phyloP scores from a whole-genome alignment of 1,140 invertebrate genomes.

The Vollenhovia emeryi region DNA sequence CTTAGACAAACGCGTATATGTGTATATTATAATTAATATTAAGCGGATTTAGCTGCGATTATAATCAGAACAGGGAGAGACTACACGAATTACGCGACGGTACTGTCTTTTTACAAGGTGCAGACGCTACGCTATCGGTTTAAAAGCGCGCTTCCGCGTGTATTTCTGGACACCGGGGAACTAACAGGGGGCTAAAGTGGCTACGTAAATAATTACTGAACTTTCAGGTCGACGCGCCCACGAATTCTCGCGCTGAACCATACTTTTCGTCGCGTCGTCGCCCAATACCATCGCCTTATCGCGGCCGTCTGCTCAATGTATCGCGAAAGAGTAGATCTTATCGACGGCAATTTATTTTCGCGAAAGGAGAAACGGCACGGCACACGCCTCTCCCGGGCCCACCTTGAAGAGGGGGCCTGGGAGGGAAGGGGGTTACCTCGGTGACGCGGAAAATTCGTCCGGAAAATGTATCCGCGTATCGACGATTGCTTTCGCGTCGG shows the following conservation, averaged over 20 bases:
- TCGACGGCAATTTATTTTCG: constrained; percentile 45
- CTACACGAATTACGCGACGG: too few species aligned
- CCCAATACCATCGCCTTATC: constrained; percentile 12
- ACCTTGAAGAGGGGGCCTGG: neutral
- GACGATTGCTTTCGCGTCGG: constrained; percentile 24
- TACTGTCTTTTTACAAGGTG: neutral
- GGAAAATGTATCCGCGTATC: constrained; percentile 15
- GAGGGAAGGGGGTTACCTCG: neutral
- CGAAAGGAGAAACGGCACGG: neutral
- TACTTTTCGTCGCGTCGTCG: neutral
- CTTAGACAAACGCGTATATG: neutral
- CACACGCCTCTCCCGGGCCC: neutral
- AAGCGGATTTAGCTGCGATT: neutral
- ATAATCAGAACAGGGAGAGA: neutral
- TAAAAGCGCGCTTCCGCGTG: neutral
- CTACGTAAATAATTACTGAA: constrained; percentile 34
- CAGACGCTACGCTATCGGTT: neutral
- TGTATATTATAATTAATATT: neutral
- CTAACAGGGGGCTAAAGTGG: neutral
- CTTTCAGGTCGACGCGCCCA: neutral
- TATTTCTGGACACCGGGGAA: neutral
- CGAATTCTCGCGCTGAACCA: neutral
- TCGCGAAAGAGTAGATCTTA: constrained; percentile 43
- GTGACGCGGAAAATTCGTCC: constrained; percentile 37
- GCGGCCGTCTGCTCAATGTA: constrained; percentile 25